Conservation (phyloP, 2,797 vertebrate species). For the Megaceryle alcyon region DNA sequence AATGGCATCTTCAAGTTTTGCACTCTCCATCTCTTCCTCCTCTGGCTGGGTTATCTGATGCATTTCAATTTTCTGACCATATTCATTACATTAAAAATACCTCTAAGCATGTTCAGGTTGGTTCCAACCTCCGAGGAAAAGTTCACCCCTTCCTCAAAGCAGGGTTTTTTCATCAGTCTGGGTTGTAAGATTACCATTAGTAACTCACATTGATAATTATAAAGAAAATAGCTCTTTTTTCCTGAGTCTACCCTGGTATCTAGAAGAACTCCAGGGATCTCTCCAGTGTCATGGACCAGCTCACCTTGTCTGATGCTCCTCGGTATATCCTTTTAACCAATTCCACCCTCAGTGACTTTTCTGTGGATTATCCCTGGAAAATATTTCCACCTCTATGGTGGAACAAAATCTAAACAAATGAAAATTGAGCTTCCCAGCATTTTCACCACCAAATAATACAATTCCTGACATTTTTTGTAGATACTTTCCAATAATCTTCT, state of each 20-base stretch:
- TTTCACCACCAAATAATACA: neutral
- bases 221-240: neutral
- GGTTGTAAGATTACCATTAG: constrained; percentile 30
- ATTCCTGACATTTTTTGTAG: neutral
- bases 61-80: neutral
- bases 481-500: neutral
- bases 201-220: neutral
- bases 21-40: neutral
- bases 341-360: neutral
- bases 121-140: neutral
- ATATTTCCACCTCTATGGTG: neutral
- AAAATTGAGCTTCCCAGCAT: neutral
- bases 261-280: neutral
- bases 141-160: neutral
- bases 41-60: neutral
- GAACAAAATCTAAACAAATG: neutral
- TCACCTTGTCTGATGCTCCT: neutral
- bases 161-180: neutral
- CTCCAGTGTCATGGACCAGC: neutral
- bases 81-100: neutral
- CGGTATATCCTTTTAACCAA: neutral
- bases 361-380: neutral
- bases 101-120: neutral
- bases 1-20: neutral
- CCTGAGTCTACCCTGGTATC: neutral